These are phyloP conservation scores for Anableps anableps DNA, from an alignment of 2,797 vertebrate species.

Conservation along the genomic window DNA sequence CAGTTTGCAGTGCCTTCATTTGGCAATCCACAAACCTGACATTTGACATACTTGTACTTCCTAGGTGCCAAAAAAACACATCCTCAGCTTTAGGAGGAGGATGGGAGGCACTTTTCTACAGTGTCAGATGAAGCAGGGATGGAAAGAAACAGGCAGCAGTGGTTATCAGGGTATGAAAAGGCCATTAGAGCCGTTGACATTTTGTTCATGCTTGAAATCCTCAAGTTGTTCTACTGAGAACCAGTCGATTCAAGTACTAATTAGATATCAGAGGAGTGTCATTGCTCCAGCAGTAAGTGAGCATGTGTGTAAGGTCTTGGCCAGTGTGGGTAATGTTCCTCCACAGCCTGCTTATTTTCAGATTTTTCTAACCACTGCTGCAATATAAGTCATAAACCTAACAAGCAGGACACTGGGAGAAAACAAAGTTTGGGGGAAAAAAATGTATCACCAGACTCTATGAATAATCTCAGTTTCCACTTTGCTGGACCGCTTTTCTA, in stretches of 20 bases:
- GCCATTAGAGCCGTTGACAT: constrained; percentile 71
- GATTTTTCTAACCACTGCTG: constrained; percentile 38
- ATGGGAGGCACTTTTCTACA: constrained; percentile 22
- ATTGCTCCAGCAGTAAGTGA: constrained; percentile 61
- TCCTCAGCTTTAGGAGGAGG: constrained; percentile 31
- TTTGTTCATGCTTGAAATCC: constrained; percentile 70
- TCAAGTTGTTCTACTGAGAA: constrained; percentile 76
- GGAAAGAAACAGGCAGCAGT: constrained; percentile 43
- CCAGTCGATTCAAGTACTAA: constrained; percentile 79
- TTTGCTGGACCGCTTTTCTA: constrained; percentile 60
- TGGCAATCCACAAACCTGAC: constrained; percentile 37
- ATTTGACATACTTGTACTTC: constrained; percentile 43
- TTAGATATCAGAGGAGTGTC: constrained; percentile 78
- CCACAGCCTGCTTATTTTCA: constrained; percentile 27
- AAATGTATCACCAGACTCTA: constrained; percentile 33
- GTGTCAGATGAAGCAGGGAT: constrained; percentile 34
- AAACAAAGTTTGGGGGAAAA: constrained; percentile 40
- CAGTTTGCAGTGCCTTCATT: constrained; percentile 29
- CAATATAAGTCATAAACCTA: constrained; percentile 44
- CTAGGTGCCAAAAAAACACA: constrained; percentile 54
- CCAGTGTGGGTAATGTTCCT: constrained; percentile 53
- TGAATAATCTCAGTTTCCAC: constrained; percentile 54
- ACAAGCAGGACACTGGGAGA: constrained; percentile 56
- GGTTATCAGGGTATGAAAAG: constrained; percentile 66
- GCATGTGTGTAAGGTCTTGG: constrained; percentile 57